Evolutionary conservation across 2,888 invertebrate species (phyloP).

Genomic region (Mesochorus sp.): DNA sequence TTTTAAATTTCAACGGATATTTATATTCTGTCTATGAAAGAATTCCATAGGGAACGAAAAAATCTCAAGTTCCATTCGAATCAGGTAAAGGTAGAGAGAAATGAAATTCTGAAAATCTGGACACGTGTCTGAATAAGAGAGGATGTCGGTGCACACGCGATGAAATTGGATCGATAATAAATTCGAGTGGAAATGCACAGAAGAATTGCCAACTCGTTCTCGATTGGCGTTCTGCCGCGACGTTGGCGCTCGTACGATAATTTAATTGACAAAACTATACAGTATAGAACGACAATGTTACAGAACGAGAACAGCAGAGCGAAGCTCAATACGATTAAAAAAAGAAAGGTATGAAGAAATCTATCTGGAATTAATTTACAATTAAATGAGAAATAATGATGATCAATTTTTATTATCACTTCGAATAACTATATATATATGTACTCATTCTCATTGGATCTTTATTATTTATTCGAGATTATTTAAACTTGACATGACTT

Average conservation of each 20-base stretch:
- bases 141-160: neutral
- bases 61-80: neutral
- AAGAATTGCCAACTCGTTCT: slow-evolving; percentile 30
- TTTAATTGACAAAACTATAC: slow-evolving; percentile 51
- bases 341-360: neutral
- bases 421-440: neutral
- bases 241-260: slow-evolving; percentile 51
- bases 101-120: neutral
- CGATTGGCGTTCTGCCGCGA: slow-evolving; percentile 31
- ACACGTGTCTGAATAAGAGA: neutral
- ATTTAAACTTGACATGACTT: too few relatives aligned
- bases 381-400: neutral
- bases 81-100: neutral
- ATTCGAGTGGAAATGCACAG: slow-evolving; percentile 35
- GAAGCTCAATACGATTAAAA: neutral
- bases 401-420: too few relatives aligned
- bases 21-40: too few relatives aligned
- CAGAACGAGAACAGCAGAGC: slow-evolving; percentile 6
- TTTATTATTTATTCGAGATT: neutral
- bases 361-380: neutral
- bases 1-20: too few relatives aligned
- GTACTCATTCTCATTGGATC: neutral
- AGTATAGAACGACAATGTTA: neutral
- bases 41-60: neutral
- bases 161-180: slow-evolving; percentile 23